These are phyloP conservation scores for Didymodactylos carnosus DNA, from an alignment of 2,888 invertebrate species.

Conservation along the genomic window DNA sequence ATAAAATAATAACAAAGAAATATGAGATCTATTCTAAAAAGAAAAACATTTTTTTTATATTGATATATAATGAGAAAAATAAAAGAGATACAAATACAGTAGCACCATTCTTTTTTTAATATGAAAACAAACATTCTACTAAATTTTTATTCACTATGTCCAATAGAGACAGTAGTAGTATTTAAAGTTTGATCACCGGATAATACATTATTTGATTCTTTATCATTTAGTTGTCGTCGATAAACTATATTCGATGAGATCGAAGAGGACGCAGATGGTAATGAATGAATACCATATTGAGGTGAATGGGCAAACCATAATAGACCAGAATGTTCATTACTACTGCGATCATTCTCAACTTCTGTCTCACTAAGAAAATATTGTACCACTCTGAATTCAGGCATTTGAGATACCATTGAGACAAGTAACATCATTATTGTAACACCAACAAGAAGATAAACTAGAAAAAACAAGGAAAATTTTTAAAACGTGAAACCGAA, in stretches of 20 bases:
- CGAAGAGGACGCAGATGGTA: no score
- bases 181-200: no score
- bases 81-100: neutral
- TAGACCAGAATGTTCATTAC: neutral
- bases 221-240: neutral
- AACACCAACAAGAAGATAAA: conserved; percentile 57
- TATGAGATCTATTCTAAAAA: no score
- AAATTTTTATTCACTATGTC: neutral
- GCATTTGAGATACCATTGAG: conserved; percentile 67
- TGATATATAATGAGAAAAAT: neutral
- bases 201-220: no score
- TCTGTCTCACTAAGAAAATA: conserved; percentile 50
- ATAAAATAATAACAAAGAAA: no score
- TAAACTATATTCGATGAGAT: neutral
- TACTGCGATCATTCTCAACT: conserved; percentile 39
- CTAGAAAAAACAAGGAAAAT: conserved; percentile 36
- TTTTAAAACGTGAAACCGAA: neutral
- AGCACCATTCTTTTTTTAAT: neutral
- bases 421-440: conserved; percentile 63
- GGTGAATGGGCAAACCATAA: neutral
- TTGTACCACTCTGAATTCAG: conserved; percentile 60
- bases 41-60: no score
- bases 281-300: neutral
- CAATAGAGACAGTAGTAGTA: neutral
- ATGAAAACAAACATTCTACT: neutral